Evolutionary conservation across 2,797 vertebrate species (phyloP).

Genomic region (Falco naumanni): DNA sequence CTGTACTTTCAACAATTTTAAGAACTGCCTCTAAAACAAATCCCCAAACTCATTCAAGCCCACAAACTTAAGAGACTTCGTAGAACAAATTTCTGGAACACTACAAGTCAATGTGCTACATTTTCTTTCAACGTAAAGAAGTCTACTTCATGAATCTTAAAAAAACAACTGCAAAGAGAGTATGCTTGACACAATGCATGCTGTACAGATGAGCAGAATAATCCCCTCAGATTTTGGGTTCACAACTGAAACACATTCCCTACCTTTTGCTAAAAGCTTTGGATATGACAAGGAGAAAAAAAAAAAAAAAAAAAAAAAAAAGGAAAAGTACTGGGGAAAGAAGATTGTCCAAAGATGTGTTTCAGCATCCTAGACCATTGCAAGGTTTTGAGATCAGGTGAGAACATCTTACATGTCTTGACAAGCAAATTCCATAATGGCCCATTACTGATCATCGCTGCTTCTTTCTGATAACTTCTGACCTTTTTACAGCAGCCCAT

Average conservation of each 20-base stretch:
- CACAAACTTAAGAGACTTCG: not conserved
- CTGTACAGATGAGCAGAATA: fast-evolving
- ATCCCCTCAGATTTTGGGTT: not conserved
- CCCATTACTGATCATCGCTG: not conserved
- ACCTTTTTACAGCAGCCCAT: not conserved
- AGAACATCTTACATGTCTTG: not conserved
- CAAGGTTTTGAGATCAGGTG: not conserved
- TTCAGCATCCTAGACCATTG: not conserved
- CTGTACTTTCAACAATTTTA: not conserved
- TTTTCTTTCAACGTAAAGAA: not conserved
- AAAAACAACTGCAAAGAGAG: not conserved
- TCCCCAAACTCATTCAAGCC: not conserved
- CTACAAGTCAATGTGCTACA: not conserved
- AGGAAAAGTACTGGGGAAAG: not conserved
- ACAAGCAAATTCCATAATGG: not conserved
- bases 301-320: not conserved
- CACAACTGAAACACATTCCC: not conserved
- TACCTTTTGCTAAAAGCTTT: not conserved
- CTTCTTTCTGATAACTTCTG: not conserved
- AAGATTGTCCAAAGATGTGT: not conserved
- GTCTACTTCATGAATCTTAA: not conserved
- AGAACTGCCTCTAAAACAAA: not conserved
- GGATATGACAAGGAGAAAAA: not conserved
- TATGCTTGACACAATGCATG: not conserved
- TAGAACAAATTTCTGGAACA: not conserved